Evolutionary conservation across 2,797 vertebrate species (phyloP).

Genomic region (Lepus oiostolus): DNA sequence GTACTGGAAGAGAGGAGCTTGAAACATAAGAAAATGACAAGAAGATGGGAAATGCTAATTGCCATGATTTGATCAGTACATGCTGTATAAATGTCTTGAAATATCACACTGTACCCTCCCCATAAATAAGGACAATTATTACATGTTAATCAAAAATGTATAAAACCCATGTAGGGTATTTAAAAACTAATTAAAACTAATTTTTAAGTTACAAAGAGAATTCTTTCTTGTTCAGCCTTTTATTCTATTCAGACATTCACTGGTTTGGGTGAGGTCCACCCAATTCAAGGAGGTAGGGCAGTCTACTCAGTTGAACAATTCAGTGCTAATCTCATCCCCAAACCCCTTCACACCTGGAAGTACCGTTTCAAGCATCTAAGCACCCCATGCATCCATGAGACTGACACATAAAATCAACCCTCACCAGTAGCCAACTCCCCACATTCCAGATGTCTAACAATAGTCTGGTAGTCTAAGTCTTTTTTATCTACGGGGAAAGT

Average conservation of each 20-base stretch:
- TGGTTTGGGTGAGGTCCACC: not conserved
- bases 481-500: constrained; percentile 10
- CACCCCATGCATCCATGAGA: not conserved
- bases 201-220: too few species aligned
- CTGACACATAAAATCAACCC: not conserved
- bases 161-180: too few species aligned
- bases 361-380: not conserved
- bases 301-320: not conserved
- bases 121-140: too few species aligned
- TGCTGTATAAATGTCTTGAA: too few species aligned
- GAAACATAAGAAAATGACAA: too few species aligned
- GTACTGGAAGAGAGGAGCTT: too few species aligned
- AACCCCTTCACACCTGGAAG: not conserved
- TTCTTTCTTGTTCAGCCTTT: not conserved
- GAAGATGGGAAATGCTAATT: too few species aligned
- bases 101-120: too few species aligned
- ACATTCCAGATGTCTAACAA: not conserved
- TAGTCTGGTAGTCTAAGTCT: not conserved
- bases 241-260: not conserved
- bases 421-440: not conserved
- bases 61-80: too few species aligned
- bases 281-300: not conserved
- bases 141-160: too few species aligned
- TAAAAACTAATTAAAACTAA: too few species aligned
- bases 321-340: not conserved